phyloP scores from a whole-genome alignment of 2,797 vertebrate genomes.

The Cephalopachus bancanus region DNA sequence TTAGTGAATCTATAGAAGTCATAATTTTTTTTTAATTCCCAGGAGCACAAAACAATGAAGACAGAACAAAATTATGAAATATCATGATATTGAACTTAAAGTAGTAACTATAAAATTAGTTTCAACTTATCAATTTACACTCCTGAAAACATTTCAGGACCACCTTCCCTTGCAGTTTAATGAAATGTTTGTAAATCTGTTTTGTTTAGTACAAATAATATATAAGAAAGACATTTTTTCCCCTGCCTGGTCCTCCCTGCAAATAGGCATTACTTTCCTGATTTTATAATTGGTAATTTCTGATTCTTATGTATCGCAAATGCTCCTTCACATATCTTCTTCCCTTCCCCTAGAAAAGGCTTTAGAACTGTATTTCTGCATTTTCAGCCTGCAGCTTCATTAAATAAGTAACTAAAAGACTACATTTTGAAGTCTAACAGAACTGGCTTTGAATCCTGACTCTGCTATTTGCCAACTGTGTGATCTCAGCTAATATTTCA shows the following conservation, averaged over 20 bases:
- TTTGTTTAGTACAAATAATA: not conserved
- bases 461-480: not conserved
- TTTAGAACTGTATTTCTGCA: not conserved
- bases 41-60: constrained; percentile 26
- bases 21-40: not conserved
- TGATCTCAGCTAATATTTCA: not conserved
- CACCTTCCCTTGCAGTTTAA: not conserved
- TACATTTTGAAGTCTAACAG: constrained; percentile 35
- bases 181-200: constrained; percentile 23
- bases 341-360: not conserved
- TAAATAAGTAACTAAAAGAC: constrained; percentile 32
- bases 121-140: not conserved
- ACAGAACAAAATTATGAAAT: not conserved
- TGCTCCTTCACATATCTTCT: not conserved
- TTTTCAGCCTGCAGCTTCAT: not conserved
- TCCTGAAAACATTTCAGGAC: constrained; percentile 32
- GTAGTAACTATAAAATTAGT: constrained; percentile 15
- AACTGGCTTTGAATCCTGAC: constrained; percentile 39
- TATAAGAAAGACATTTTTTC: not conserved
- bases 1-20: not conserved
- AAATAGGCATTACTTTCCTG: not conserved
- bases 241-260: not conserved
- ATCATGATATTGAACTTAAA: constrained; percentile 15
- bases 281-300: not conserved
- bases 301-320: not conserved